Base-by-base conservation (phyloP, 92 coral and sea anemone genomes). In the Chrysogorgia sp. region DNA sequence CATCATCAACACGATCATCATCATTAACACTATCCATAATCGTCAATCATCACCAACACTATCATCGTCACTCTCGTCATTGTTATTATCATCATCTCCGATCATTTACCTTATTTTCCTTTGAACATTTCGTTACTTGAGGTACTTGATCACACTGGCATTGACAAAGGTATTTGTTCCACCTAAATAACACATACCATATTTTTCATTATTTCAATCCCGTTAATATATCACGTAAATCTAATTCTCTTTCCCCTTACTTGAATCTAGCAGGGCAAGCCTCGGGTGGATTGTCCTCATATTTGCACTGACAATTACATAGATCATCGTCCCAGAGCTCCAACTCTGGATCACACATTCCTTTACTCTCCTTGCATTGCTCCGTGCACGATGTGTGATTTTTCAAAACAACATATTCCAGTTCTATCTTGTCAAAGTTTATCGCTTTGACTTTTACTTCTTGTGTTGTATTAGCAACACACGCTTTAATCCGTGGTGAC, bases 301-400 rank as follows among this genome's bases (percentile, higher is more conserved):
- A 84, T 40, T 35, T 89, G 25, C 92, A 89, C 2, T 41, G 71
- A 67, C 92, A 89, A 19, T 33, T 45, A 40, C 92, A 89, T 10
- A 20, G 32, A 2, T 60, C 49, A 14, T 53, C 58, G 3, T 66
- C 71, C 87, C 87, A 89, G 10, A 15, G 30, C 67, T 89, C 58
- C 40, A 65, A 43, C 0, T 40, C 69, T 1, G 23, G 25, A 48
- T 77, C 66, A 49, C 93, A 89, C 72, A 67, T 71, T 22, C 53
- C 53, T 17, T 67, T 34, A 0, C 67, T 62, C 25, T 33, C 58
- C 0, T 77, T 77, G 59, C 93, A 89, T 20, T 23, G 65, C 29
- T 58, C 62, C 4, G 24, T 71, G 58, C 93, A 89, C 26, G 83
- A 58, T 2, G 93, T 89, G 79, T 89, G 93, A 43, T 89, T 89